Evolutionary conservation across 2,797 vertebrate species (phyloP), one percentile per base, ranked within the genome.

Genomic region (Ceryle rudis): DNA sequence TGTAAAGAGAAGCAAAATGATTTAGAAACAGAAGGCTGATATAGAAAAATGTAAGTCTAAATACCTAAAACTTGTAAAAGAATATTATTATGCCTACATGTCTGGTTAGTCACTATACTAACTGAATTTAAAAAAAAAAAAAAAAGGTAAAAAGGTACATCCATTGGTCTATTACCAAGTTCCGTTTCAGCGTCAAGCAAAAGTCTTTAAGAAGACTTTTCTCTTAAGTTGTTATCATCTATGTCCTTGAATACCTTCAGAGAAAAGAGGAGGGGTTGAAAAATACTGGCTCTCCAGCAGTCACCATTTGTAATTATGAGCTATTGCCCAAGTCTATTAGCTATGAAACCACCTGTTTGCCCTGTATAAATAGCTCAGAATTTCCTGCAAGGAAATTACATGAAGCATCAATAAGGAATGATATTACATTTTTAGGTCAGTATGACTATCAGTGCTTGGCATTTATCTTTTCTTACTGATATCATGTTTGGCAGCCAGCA

Each of bases 381-480:
- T 94, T 96, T 97, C 93, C 94, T 93, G 78, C 44, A 87, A 96
- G 95, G 62, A 96, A 96, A 96, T 97, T 94, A 75, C 65, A 51
- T 86, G 86, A 94, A 96, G 67, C 92, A 95, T 96, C 92, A 84
- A 25, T 91, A 96, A 90, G 51, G 73, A 94, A 85, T 72, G 55
- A 71, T 96, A 74, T 77, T 97, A 74, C 47, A 51, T 91, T 96
- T 95, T 64, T 73, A 87, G 93, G 90, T 94, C 89, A 96, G 78
- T 95, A 89, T 77, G 77, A 89, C 90, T 95, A 83, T 95, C 92
- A 51, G 84, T 94, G 93, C 70, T 79, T 95, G 95, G 35, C 86
- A 85, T 93, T 89, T 95, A 81, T 96, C 95, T 93, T 95, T 96
- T 85, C 73, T 82, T 66, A 49, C 91, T 86, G 90, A 85, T 94